Evolutionary conservation across 2,113 vertebrate species (phyloP).

Genomic region (Lynx canadensis): DNA sequence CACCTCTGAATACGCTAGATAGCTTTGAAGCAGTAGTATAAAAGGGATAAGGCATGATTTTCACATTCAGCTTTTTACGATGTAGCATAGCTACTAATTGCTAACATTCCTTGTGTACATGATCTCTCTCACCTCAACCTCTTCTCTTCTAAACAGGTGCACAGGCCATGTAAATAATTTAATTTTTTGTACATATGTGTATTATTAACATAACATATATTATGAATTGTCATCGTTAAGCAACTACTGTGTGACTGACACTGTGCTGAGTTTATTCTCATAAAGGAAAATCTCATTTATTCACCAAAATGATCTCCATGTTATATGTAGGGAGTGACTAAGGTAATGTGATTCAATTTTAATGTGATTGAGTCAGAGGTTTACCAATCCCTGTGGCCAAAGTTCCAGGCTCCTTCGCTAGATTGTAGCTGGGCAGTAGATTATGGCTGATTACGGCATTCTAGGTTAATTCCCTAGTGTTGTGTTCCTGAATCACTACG

Average conservation of each 20-base stretch:
- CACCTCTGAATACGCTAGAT: neutral
- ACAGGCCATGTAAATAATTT: neutral
- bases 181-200: neutral
- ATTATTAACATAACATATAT: neutral
- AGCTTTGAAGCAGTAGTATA: neutral
- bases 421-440: neutral
- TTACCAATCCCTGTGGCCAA: accelerated
- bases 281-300: neutral
- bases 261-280: neutral
- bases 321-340: neutral
- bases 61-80: neutral
- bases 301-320: neutral
- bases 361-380: neutral
- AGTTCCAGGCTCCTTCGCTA: neutral
- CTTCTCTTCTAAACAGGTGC: neutral
- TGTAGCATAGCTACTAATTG: neutral
- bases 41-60: neutral
- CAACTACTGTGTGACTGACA: neutral
- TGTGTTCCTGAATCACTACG: neutral
- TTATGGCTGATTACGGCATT: neutral
- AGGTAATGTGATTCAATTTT: neutral
- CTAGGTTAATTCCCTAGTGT: neutral
- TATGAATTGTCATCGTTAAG: neutral
- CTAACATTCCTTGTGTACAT: neutral
- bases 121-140: neutral